Evolutionary conservation across 2,888 invertebrate species (phyloP).

Genomic region (Drosophila trichaetosa): DNA sequence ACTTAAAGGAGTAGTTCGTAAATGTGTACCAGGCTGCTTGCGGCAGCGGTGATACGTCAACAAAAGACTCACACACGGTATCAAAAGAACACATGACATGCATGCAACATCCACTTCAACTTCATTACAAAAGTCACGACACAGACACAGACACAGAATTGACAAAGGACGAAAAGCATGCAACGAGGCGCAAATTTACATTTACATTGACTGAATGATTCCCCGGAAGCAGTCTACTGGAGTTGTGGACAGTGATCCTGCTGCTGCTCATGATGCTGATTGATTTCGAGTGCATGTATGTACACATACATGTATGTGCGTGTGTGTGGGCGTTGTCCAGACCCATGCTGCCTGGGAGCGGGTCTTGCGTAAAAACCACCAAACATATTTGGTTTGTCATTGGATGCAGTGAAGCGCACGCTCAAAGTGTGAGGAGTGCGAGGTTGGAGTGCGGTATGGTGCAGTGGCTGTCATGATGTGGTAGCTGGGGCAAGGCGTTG

Average conservation of each 20-base stretch:
- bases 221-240: conserved; percentile 27
- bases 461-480: conserved; percentile 20
- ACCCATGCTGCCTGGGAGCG: conserved; percentile 34
- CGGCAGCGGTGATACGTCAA: conserved; percentile 58
- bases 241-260: conserved; percentile 47
- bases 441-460: background rate
- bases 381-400: conserved; percentile 83
- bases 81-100: conserved; percentile 47
- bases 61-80: conserved; percentile 40
- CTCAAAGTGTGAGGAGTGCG: conserved; percentile 28
- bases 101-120: conserved; percentile 71
- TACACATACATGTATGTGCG: conserved; percentile 9
- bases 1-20: conserved; percentile 11
- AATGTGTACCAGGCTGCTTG: conserved; percentile 28
- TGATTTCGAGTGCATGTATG: conserved; percentile 68
- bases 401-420: conserved; percentile 73
- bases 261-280: conserved; percentile 47
- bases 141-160: conserved; percentile 32
- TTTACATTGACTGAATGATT: conserved; percentile 77
- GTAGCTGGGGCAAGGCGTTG: conserved; percentile 52
- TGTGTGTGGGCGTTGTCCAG: conserved; percentile 30
- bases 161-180: conserved; percentile 31
- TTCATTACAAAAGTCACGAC: conserved; percentile 70
- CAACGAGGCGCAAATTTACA: conserved; percentile 75
- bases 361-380: conserved; percentile 81